Evolutionary conservation across 1,140 invertebrate genomes (phyloP), one percentile per base, ranked within the genome.

Genomic region (Polyergus mexicanus): DNA sequence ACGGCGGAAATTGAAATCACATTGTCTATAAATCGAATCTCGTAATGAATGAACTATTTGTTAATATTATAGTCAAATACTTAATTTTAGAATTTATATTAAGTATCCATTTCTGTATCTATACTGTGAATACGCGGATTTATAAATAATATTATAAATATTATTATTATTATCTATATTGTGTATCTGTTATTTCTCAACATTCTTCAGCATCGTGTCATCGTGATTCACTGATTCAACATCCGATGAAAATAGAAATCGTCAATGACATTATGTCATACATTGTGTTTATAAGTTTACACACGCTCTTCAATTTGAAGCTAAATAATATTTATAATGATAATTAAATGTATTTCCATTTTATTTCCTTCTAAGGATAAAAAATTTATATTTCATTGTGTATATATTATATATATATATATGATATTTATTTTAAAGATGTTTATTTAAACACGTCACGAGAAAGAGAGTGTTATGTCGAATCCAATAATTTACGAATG

Each of bases 111-210:
- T 86, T 90, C 88, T 90, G 89, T 90, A 88, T 72, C 69, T 90
- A 90, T 88, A 90, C 71, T 90, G 89, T 90, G 87, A 88, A 90
- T 90, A 90, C 84, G 71, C 76, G 76, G 65, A 85, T 85, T 76
- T 90, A 32, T 32, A 81, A 75, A 86, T 88, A 78, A 69, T 69
- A 83, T 32, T 19, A 71, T 69, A 76, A 74, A 63, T 51, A 86
- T 89, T 86, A 74, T 78, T 87, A 88, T 62, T 71, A 86, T 41
- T 76, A 88, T 69, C 11, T 81, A 86, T 72, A 32, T 32, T 22
- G 35, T 28, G 47, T 75, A 22, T 76, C 28, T 58, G 8, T 77
- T 58, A 87, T 74, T 87, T 86, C 32, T 72, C 58, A 13, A 7
- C 10, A 25, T 56, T 28, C 47, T 51, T 51, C 4, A 51, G 47